Base-by-base conservation (phyloP, 2,888 invertebrate species). In the Lepidochitona cinerea region DNA sequence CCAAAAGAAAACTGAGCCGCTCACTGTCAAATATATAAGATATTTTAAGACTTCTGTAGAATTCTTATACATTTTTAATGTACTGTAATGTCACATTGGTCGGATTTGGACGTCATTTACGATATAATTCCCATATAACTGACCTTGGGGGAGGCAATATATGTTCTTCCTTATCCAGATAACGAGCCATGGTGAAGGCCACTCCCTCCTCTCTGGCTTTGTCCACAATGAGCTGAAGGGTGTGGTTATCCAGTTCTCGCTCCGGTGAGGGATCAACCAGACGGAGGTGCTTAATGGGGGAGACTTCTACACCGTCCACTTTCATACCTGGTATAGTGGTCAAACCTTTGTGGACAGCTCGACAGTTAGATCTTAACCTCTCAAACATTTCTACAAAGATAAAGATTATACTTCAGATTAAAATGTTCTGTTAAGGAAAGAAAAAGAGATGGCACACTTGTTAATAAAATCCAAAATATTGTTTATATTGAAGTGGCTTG, bases 111-210 rank as follows among this genome's bases (percentile, higher is more conserved):
- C n/a, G n/a, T n/a, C n/a, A n/a, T n/a, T n/a, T n/a, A n/a, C n/a
- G n/a, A n/a, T n/a, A n/a, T n/a, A n/a, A n/a, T n/a, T n/a, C n/a
- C n/a, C n/a, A n/a, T 33, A 18, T 29, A 9, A 41, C 52, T 71
- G 79, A 91, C 91, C 91, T 91, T n/a, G 95, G 94, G 77, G 93
- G 93, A 0, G 94, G 94, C 37, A 93, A 92, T 66, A 93, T 91
- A 9, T 92, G 91, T 86, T 96, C 96, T 0, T 92, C 91, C 18
- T 93, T 92, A 37, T 94, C 92, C 37, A 96, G 90, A 87, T 95
- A 96, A 3, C 93, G 92, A 0, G 95, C 93, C 1, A 93, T 92
- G 0, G 94, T 92, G 54, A 96, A 86, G 0, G 95, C 96, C 12
- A 96, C 91, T 33, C 94, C 94, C 73, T 92, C 92, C 33, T 93